A percentile compares a stretch with the other conserved stretches of the same genome.
Conservation (phyloP, 2,797 vertebrate genomes). For the Chromis chromis region DNA sequence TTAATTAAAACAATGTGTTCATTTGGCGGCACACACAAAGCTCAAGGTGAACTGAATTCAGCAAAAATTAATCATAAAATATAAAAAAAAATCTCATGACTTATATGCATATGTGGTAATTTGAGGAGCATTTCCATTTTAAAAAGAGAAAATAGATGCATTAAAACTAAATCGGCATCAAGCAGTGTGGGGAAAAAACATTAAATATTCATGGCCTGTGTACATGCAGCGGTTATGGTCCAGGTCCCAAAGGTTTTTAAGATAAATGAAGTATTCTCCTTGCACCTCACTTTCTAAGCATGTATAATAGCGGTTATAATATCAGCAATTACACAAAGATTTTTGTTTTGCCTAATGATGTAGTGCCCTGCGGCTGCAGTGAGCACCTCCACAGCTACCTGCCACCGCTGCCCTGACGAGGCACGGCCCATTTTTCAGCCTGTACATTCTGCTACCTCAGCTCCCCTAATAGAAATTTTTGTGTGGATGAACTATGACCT, state of each 20-base stretch:
- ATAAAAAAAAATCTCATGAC: neutral
- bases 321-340: conserved; percentile 84
- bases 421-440: conserved; percentile 88
- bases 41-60: neutral
- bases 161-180: conserved; percentile 53
- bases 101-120: neutral
- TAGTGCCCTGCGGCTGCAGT: conserved; percentile 66
- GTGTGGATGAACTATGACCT: conserved; percentile 85
- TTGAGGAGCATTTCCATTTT: conserved; percentile 14
- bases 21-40: too few species aligned
- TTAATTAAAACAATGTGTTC: neutral
- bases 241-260: conserved; percentile 79
- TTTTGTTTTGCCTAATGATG: conserved; percentile 84
- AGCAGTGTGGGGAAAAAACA: conserved; percentile 6
- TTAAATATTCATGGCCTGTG: conserved; percentile 60
- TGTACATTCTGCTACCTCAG: conserved; percentile 90
- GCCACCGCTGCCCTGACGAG: conserved; percentile 80
- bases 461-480: conserved; percentile 86
- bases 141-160: conserved; percentile 42
- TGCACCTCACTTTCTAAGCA: conserved; percentile 81
- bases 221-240: conserved; percentile 63
- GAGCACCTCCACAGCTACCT: conserved; percentile 79
- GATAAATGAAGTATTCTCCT: conserved; percentile 83
- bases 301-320: conserved; percentile 87
- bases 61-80: neutral